Evolutionary conservation across 2,113 vertebrate genomes (phyloP).

Genomic region (Saguinus midas): DNA sequence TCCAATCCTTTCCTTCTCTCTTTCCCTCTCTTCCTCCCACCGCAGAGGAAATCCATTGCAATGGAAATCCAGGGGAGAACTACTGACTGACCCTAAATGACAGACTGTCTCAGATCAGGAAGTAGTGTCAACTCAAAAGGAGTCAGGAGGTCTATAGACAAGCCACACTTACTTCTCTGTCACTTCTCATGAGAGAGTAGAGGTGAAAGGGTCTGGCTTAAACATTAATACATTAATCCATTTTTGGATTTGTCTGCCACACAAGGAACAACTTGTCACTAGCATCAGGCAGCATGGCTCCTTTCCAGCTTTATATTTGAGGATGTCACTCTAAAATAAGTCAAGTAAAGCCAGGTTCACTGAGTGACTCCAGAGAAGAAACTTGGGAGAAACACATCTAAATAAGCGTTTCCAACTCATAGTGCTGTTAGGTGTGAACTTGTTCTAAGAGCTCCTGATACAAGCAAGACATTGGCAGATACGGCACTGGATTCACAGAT

Average conservation of each 20-base stretch:
- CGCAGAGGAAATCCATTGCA: neutral
- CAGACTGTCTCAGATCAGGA: conserved; percentile 70
- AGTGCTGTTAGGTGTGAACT: neutral
- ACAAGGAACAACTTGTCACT: conserved; percentile 34
- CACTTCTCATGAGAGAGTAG: neutral
- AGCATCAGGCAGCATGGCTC: neutral
- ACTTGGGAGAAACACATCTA: neutral
- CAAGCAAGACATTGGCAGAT: neutral
- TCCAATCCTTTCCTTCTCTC: neutral
- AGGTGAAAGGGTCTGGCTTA: conserved; percentile 67
- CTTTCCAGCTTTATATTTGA: neutral
- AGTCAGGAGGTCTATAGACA: conserved; percentile 62
- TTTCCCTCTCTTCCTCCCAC: neutral
- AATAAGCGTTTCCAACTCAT: neutral
- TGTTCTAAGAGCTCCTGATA: neutral
- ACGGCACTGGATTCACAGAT: neutral
- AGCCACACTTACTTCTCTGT: conserved; percentile 40
- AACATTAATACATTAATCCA: neutral
- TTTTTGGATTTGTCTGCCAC: neutral
- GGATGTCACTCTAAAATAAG: neutral
- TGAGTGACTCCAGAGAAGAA: neutral
- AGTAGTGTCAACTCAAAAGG: conserved; percentile 46
- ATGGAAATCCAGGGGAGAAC: neutral
- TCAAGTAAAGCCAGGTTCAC: neutral
- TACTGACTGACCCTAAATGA: conserved; percentile 56